These are phyloP conservation scores for Drosophila sproati DNA, from an alignment of 1,140 invertebrate species.

Conservation along the genomic window DNA sequence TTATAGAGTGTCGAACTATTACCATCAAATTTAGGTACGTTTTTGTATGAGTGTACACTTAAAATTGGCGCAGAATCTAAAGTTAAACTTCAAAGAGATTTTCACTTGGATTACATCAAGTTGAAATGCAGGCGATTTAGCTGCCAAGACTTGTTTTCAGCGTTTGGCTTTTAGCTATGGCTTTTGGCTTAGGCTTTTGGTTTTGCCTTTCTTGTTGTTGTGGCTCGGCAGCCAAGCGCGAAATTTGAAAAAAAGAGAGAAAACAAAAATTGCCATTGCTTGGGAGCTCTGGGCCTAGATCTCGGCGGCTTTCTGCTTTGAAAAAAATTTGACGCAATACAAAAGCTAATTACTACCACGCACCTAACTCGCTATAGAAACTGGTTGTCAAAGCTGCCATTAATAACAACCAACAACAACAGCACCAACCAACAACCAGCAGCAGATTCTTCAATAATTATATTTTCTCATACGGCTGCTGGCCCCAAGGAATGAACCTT, in stretches of 20 bases:
- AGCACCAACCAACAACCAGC: neutral
- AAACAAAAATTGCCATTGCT: constrained; percentile 36
- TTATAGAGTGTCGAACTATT: too few species aligned
- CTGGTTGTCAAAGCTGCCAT: constrained; percentile 52
- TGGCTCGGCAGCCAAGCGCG: constrained; percentile 42
- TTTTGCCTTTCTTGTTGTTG: constrained; percentile 24
- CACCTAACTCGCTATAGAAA: constrained; percentile 19
- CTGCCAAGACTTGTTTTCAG: constrained; percentile 14
- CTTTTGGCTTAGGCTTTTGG: constrained; percentile 30
- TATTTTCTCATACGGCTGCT: constrained; percentile 20
- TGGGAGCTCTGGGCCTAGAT: constrained; percentile 27
- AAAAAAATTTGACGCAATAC: constrained; percentile 54
- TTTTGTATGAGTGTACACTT: too few species aligned
- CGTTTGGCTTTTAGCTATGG: constrained; percentile 1
- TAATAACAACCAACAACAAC: constrained; percentile 10
- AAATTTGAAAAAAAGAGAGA: constrained; percentile 45
- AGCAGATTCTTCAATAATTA: constrained; percentile 48
- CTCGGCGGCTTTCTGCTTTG: constrained; percentile 24
- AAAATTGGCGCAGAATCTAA: neutral
- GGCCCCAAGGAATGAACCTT: constrained; percentile 8
- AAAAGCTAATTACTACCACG: constrained; percentile 59
- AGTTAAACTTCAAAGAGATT: neutral
- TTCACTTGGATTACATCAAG: neutral
- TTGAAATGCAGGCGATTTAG: constrained; percentile 7
- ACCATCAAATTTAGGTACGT: too few species aligned